Conservation (phyloP, 2,113 vertebrate genomes). For the Pterocles gutturalis region DNA sequence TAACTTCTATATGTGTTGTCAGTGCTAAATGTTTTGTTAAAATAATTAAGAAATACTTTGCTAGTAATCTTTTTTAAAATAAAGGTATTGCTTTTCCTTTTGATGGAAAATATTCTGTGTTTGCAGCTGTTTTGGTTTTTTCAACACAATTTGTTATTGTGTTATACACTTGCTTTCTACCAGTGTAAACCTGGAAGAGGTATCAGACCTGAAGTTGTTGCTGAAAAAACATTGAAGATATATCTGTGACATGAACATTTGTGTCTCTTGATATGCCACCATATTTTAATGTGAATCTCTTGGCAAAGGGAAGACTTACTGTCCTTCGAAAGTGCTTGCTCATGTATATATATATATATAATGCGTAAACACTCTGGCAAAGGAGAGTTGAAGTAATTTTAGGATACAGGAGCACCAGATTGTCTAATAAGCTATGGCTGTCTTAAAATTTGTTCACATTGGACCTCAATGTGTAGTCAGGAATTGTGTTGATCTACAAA, state of each 20-base stretch:
- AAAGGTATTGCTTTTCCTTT: background rate
- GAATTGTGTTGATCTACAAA: background rate
- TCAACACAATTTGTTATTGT: background rate
- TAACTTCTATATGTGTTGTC: background rate
- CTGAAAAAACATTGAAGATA: background rate
- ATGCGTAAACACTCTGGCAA: background rate
- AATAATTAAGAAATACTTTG: background rate
- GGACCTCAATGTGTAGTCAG: background rate
- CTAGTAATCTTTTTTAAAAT: background rate
- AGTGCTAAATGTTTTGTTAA: background rate
- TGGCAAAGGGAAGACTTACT: background rate
- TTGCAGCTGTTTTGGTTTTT: background rate
- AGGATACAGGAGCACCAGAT: background rate
- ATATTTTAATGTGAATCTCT: background rate
- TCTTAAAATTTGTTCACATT: background rate
- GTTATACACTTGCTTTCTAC: background rate
- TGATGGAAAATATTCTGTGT: background rate
- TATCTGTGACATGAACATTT: background rate
- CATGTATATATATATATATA: background rate
- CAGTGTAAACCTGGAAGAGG: background rate
- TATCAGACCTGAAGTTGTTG: background rate
- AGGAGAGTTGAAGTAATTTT: background rate
- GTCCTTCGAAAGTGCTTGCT: background rate
- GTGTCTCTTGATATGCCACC: background rate
- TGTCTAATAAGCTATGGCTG: background rate